phyloP scores from a whole-genome alignment of 2,888 invertebrate species.

The Deilephila elpenor region DNA sequence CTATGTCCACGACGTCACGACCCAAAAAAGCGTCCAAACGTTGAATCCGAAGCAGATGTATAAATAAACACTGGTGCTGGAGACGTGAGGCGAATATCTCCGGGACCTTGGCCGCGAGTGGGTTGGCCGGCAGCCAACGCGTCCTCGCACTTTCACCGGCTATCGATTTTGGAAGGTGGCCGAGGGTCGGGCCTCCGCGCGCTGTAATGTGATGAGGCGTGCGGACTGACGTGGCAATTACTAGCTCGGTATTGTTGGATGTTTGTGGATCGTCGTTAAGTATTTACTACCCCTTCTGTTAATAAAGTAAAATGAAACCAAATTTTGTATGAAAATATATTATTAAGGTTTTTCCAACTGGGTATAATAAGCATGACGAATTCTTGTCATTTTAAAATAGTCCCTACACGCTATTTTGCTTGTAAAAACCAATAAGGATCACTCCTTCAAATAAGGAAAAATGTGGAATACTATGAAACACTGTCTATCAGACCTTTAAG shows the following conservation, averaged over 20 bases:
- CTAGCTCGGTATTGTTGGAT: background rate
- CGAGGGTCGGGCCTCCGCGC: conserved; percentile 13
- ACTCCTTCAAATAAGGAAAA: too few relatives aligned
- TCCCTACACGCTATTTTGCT: too few relatives aligned
- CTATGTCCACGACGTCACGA: too few relatives aligned
- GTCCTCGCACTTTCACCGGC: conserved; percentile 36
- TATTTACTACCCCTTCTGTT: too few relatives aligned
- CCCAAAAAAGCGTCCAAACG: background rate
- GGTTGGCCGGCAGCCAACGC: conserved; percentile 34
- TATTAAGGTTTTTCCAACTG: too few relatives aligned
- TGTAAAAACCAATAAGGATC: too few relatives aligned
- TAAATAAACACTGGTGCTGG: conserved; percentile 6
- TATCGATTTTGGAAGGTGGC: conserved; percentile 34
- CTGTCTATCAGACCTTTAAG: too few relatives aligned
- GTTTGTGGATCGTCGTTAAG: too few relatives aligned
- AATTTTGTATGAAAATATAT: too few relatives aligned
- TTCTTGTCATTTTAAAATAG: too few relatives aligned
- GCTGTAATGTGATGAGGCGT: background rate
- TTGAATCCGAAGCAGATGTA: conserved; percentile 15
- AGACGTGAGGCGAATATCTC: conserved; percentile 15
- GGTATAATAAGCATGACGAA: too few relatives aligned
- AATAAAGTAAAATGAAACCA: background rate
- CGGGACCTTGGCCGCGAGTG: conserved; percentile 35
- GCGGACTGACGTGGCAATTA: background rate
- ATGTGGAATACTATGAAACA: too few relatives aligned